Evolutionary conservation across 2,113 vertebrate species (phyloP).

Genomic region (Bungarus multicinctus): DNA sequence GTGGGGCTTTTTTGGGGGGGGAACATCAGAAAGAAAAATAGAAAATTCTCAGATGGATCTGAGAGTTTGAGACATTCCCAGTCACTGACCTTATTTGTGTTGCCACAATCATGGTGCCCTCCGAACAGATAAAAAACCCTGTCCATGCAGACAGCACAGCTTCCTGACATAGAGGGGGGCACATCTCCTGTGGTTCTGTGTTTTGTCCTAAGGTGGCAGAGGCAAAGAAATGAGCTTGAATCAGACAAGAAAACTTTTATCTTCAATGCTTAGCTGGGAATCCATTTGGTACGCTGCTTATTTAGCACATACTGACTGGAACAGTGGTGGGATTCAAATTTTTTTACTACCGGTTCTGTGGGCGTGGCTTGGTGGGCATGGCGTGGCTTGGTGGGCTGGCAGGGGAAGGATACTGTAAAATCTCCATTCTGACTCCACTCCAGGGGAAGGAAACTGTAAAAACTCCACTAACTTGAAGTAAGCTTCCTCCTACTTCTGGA

Average conservation of each 20-base stretch:
- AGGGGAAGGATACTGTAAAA: too few relatives aligned
- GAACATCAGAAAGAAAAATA: neutral
- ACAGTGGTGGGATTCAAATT: too few relatives aligned
- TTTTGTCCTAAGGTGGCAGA: conserved; percentile 75
- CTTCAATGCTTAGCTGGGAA: neutral
- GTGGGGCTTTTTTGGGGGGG: neutral
- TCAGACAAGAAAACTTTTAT: neutral
- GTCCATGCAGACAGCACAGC: conserved; percentile 89
- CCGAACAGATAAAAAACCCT: conserved; percentile 91
- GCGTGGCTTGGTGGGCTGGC: too few relatives aligned
- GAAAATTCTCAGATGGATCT: neutral
- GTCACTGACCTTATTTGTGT: conserved; percentile 87
- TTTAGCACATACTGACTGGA: neutral
- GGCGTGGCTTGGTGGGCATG: too few relatives aligned
- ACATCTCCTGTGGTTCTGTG: conserved; percentile 81
- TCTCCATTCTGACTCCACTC: too few relatives aligned
- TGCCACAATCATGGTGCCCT: conserved; percentile 90
- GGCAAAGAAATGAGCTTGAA: neutral
- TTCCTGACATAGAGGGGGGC: conserved; percentile 93
- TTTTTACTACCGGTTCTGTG: too few relatives aligned
- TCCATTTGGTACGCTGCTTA: neutral
- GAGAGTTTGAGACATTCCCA: neutral
- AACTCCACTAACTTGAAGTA: too few relatives aligned
- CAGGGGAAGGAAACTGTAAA: too few relatives aligned
- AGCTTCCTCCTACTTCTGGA: too few relatives aligned